Base-by-base conservation (phyloP, 2,113 vertebrate species). In the Pholis gunnellus region DNA sequence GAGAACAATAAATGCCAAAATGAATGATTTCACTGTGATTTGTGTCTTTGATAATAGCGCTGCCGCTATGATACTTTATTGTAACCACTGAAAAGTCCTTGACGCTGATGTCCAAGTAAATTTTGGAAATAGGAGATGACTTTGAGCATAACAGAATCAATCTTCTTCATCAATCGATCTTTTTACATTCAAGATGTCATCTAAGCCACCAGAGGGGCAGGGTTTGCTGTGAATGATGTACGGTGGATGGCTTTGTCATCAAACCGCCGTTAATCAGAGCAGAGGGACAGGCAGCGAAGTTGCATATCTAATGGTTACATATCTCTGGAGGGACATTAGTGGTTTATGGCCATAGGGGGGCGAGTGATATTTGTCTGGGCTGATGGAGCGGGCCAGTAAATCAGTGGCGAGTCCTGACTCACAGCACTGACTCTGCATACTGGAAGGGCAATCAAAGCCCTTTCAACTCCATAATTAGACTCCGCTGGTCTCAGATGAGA, bases 231-330 rank as follows among this genome's bases (percentile, higher is more conserved):
- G 81, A 87, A 82, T 83, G 89, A 93, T 90, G 81, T 76, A 86
- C 59, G 34, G 72, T 63, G 36, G 84, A 80, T 50, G 77, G 85
- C 85, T 90, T 89, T 92, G 88, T 89, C 89, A 91, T 91, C 88
- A 88, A 85, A 83, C 76, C 63, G 68, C 86, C 61, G 76, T 94
- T 88, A 91, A 92, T 91, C 89, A 87, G 83, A 61, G 85, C 29
- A 63, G 79, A 84, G 88, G 83, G 83, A 89, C 88, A 85, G 88
- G 81, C 63, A 40, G 83, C 46, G 65, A 91, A 89, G 89, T 93
- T 90, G 87, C 93, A 91, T 94, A 91, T 94, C 92, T 92, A 88
- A 89, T 85, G 88, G 88, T 87, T 90, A 89, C 90, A 93, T 78
- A 88, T 91, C 91, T 92, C 90, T 52, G 73, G 90, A 88, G 91